Percentiles rank a stretch among this genome's conserved stretches.
phyloP scores from a whole-genome alignment of 2,113 vertebrate genomes.

The Sceloporus tristichus region DNA sequence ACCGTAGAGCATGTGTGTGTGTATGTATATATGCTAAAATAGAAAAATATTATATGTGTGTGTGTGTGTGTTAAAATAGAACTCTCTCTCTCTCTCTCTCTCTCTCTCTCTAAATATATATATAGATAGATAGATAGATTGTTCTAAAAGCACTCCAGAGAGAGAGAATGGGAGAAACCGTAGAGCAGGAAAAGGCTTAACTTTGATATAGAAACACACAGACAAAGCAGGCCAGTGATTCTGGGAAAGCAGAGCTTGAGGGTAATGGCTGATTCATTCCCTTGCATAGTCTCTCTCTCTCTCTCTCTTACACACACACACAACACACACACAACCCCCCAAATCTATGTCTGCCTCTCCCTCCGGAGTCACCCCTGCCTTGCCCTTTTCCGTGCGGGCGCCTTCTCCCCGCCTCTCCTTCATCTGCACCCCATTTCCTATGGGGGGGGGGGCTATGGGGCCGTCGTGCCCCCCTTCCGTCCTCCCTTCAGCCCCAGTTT shows the following conservation, averaged over 20 bases:
- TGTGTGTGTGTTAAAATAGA: too few relatives aligned
- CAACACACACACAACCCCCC: too few relatives aligned
- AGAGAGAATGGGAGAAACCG: conserved; percentile 6
- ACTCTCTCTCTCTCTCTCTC: too few relatives aligned
- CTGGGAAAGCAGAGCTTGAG: not conserved
- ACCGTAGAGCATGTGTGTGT: too few relatives aligned
- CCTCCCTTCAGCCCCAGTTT: not conserved
- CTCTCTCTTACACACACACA: not conserved
- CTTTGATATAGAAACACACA: not conserved
- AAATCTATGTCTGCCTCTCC: not conserved
- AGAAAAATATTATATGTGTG: too few relatives aligned
- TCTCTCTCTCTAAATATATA: too few relatives aligned
- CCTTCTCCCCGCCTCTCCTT: not conserved
- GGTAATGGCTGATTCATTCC: not conserved
- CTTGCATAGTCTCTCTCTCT: not conserved
- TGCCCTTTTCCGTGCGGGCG: too few relatives aligned
- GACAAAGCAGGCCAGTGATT: not conserved
- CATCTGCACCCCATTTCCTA: not conserved
- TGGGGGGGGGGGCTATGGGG: not conserved
- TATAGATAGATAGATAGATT: too few relatives aligned
- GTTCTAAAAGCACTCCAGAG: not conserved
- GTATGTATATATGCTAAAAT: too few relatives aligned
- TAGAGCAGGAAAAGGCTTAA: not conserved
- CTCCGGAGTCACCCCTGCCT: not conserved
- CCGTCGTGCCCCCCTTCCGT: too few relatives aligned